These are phyloP conservation scores for Frankliniella intonsa DNA, from an alignment of 2,888 invertebrate species.

Conservation along the genomic window DNA sequence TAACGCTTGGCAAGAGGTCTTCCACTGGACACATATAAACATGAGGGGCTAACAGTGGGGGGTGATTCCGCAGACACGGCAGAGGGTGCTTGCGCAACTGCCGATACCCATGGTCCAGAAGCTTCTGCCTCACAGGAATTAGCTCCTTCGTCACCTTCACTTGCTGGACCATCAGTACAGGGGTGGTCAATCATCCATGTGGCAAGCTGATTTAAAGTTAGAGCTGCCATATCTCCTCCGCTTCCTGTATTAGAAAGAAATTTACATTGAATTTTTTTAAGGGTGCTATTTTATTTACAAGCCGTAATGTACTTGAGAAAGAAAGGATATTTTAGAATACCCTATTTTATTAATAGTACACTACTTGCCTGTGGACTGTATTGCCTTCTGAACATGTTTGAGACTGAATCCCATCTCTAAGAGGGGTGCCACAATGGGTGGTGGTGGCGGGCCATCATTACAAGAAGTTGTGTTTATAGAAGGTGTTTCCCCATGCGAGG, in stretches of 20 bases:
- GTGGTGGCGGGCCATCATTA: slow-evolving; percentile 43
- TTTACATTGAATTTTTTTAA: not conserved
- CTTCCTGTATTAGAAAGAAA: slow-evolving; percentile 41
- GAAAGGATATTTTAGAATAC: not conserved
- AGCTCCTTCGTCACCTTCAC: slow-evolving; percentile 15
- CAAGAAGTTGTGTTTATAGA: not conserved
- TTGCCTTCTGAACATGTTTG: slow-evolving; percentile 54
- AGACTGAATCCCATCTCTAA: slow-evolving; percentile 61
- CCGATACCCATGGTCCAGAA: slow-evolving; percentile 1
- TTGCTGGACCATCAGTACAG: slow-evolving; percentile 42
- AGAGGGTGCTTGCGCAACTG: not conserved
- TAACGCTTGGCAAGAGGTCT: not conserved
- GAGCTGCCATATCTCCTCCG: slow-evolving; percentile 43
- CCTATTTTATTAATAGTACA: not conserved
- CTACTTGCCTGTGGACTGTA: slow-evolving; percentile 49
- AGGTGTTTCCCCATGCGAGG: not conserved
- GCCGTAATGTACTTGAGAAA: not conserved
- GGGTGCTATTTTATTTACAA: not conserved
- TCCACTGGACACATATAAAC: not conserved
- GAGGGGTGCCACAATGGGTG: slow-evolving; percentile 53
- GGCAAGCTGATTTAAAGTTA: slow-evolving; percentile 54
- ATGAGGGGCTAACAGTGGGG: not conserved
- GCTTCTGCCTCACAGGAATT: not conserved
- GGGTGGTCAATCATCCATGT: slow-evolving; percentile 64
- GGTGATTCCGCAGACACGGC: not conserved